Evolutionary conservation across 2,113 vertebrate genomes (phyloP).

Genomic region (Motacilla tschutschensis): DNA sequence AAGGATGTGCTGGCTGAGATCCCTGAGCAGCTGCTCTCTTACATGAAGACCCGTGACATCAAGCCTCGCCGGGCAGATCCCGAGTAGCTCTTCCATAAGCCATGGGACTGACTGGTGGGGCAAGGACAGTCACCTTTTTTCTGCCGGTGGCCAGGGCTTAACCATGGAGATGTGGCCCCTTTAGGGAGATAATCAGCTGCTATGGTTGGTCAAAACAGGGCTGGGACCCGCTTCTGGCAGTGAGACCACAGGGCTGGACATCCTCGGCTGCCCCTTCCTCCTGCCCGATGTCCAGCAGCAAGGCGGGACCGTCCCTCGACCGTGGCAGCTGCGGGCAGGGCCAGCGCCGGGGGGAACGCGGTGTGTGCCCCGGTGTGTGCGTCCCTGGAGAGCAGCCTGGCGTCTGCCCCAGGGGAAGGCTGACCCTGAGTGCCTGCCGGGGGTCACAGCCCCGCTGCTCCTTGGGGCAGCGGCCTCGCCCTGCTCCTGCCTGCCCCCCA

Average conservation of each 20-base stretch:
- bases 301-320: background rate
- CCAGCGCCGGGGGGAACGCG: background rate
- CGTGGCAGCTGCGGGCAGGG: background rate
- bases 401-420: background rate
- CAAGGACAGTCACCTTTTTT: background rate
- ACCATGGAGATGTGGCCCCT: background rate
- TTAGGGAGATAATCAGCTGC: background rate
- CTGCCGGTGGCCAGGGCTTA: background rate
- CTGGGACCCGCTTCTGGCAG: background rate
- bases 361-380: too few relatives aligned
- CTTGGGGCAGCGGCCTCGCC: background rate
- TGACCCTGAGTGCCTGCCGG: background rate
- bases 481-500: background rate
- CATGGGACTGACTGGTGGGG: background rate
- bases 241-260: background rate
- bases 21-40: conserved; percentile 93
- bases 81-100: conserved; percentile 18
- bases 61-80: conserved; percentile 79
- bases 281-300: background rate
- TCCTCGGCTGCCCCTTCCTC: background rate
- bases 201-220: background rate
- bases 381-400: background rate
- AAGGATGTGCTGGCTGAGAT: conserved; percentile 95
- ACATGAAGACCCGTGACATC: conserved; percentile 90
- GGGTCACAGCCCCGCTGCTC: background rate